Conservation (phyloP, 1,140 invertebrate species). For the Anastrepha ludens region DNA sequence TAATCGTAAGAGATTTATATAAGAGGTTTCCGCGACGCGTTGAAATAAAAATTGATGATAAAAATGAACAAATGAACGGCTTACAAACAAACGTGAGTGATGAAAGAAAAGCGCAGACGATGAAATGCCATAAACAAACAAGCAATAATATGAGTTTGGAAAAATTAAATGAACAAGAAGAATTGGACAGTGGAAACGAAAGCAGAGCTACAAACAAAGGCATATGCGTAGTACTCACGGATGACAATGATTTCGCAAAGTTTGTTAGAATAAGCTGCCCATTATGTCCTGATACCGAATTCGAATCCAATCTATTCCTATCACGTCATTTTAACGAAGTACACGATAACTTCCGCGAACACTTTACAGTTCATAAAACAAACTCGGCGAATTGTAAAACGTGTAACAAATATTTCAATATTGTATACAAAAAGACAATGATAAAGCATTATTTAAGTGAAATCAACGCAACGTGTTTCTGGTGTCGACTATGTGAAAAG, state of each 20-base stretch:
- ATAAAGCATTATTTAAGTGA: constrained; percentile 16
- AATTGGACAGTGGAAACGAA: not conserved
- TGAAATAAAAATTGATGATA: not conserved
- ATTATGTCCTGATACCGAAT: constrained; percentile 25
- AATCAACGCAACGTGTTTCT: constrained; percentile 9
- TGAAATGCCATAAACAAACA: not conserved
- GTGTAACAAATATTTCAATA: constrained; percentile 28
- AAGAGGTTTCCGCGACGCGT: not conserved
- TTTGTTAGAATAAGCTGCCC: constrained; percentile 16
- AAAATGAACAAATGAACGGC: not conserved
- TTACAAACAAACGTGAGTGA: not conserved
- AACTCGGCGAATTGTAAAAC: constrained; percentile 34
- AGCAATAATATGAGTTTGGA: not conserved
- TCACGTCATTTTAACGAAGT: constrained; percentile 13
- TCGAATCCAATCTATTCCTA: not conserved
- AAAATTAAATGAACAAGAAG: not conserved
- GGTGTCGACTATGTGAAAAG: constrained; percentile 17
- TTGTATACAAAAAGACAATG: constrained; percentile 6
- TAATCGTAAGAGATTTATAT: not conserved
- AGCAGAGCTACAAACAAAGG: not conserved
- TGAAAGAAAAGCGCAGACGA: no score
- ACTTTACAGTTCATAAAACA: constrained; percentile 6
- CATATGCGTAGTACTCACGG: not conserved
- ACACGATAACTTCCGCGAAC: not conserved
- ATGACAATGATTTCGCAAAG: constrained; percentile 24